Conservation (phyloP, 2,113 vertebrate genomes). For the Haplotaxodon microlepis region DNA sequence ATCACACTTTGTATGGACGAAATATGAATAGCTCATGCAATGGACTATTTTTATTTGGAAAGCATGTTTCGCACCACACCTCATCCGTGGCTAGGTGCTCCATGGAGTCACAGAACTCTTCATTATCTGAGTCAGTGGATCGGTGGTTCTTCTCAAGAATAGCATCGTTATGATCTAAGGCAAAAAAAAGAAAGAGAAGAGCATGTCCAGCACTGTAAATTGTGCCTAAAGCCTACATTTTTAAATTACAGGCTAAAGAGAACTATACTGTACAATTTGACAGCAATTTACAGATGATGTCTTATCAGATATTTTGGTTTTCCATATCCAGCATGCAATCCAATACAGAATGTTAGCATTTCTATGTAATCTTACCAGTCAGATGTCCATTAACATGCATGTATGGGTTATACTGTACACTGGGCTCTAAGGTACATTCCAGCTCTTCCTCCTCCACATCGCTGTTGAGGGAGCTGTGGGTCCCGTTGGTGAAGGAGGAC, state of each 20-base stretch:
- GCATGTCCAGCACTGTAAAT: neutral
- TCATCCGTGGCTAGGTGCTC: conserved; percentile 85
- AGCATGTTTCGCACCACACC: conserved; percentile 55
- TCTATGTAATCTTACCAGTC: conserved; percentile 29
- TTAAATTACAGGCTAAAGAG: neutral
- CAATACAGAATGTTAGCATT: neutral
- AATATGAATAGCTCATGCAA: neutral
- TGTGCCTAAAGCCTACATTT: neutral
- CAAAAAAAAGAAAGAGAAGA: neutral
- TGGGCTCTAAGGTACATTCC: conserved; percentile 41
- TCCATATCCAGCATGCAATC: neutral
- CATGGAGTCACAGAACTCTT: conserved; percentile 90
- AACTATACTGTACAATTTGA: neutral
- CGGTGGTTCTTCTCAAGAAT: conserved; percentile 60
- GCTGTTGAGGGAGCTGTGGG: conserved; percentile 74
- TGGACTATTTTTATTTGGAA: neutral
- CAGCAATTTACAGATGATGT: neutral
- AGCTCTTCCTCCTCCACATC: conserved; percentile 69
- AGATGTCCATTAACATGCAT: conserved; percentile 37
- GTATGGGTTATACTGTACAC: conserved; percentile 23
- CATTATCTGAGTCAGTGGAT: conserved; percentile 84
- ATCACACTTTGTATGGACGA: neutral
- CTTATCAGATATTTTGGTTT: neutral
- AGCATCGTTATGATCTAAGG: conserved; percentile 51
- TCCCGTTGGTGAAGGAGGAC: conserved; percentile 60